Evolutionary conservation across 2,888 invertebrate genomes (phyloP), one percentile per base, ranked within the genome.

Genomic region (Tinea trinotella): DNA sequence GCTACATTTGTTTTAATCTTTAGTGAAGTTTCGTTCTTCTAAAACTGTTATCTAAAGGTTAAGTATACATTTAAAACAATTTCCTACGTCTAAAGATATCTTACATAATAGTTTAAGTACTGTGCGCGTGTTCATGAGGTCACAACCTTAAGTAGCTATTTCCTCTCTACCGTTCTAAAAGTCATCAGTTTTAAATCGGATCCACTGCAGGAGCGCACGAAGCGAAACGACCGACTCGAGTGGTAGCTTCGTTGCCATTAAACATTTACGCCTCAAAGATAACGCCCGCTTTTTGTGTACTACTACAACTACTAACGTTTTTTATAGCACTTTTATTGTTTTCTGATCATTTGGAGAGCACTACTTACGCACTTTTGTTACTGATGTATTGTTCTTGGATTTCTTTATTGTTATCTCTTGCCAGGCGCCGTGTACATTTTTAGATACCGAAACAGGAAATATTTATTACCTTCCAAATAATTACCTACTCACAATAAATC

Each of bases 181-280:
- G 75, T 77, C 75, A 79, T 80, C 77, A 76, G 76, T 81, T 83
- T 79, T 74, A 81, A 82, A 80, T 78, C 74, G 68, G 73, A 72
- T 74, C 68, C 68, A 60, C 64, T 53, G 53, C 53, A 70, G 69
- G 65, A 71, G 70, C 70, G 65, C 67, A 69, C 70, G 70, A 65
- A 63, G 53, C 53, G 34, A 30, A 52, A 35, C 35, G 52, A 34
- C 52, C 52, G 52, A 17, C 35, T 35, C 35, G 35, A 19, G 19
- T 36, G 50, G 24, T 69, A 69, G 66, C 68, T 66, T 15, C 40
- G 68, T 61, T 64, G 67, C 77, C 74, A 76, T 81, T 79, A 82
- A 84, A 78, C 71, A 76, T 82, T 80, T 76, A 84, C 70, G 76
- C 67, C 65, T 70, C 67, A 59, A 64, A 82, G 82, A 84, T 83